Conservation (phyloP, 1,140 invertebrate species). For the Meloidogyne hapla region DNA sequence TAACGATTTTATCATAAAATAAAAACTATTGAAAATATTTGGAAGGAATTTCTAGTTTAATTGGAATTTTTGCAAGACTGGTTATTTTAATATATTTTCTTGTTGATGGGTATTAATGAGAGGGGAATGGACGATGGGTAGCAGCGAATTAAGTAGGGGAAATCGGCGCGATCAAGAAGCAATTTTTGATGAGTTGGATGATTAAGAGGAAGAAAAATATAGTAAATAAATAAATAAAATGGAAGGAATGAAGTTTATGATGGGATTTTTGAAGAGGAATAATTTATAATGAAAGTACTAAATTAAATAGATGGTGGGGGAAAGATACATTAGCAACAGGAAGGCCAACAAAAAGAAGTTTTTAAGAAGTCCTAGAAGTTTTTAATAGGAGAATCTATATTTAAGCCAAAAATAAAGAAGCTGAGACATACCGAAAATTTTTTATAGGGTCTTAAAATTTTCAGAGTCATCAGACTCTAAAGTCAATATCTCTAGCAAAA, state of each 20-base stretch:
- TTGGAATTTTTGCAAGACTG: not conserved
- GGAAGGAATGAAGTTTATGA: not conserved
- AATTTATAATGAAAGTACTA: not conserved
- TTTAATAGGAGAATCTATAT: too few species aligned
- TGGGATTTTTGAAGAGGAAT: not conserved
- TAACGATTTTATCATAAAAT: not conserved
- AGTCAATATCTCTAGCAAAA: too few species aligned
- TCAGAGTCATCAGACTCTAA: too few species aligned
- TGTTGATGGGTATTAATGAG: not conserved
- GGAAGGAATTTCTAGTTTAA: not conserved
- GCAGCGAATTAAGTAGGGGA: not conserved
- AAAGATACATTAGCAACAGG: not conserved
- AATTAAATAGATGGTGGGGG: not conserved
- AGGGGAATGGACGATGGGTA: not conserved
- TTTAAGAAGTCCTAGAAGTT: too few species aligned
- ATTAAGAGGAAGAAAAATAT: not conserved
- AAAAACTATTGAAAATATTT: not conserved
- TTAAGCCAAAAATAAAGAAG: too few species aligned
- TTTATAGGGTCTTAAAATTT: too few species aligned
- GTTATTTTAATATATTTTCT: not conserved
- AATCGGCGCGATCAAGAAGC: constrained; percentile 4
- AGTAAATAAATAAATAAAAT: constrained; percentile 5
- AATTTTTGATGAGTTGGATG: constrained; percentile 5
- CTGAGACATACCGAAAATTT: too few species aligned
- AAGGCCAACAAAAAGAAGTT: too few species aligned